Evolutionary conservation across 1,140 invertebrate genomes (phyloP).

Genomic region (Dinothrombium tinctorium): DNA sequence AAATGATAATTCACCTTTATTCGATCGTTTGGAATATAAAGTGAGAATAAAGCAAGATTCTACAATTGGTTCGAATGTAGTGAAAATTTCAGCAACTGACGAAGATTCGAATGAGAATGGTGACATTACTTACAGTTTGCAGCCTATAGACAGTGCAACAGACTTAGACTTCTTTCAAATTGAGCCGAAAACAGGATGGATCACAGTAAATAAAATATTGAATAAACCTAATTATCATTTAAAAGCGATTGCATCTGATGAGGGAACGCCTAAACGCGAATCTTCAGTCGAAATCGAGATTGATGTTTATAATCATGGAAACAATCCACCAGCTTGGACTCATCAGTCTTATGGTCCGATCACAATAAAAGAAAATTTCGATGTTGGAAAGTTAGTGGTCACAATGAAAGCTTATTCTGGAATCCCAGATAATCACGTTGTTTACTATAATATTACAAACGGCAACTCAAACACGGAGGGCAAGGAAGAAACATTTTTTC

Average conservation of each 20-base stretch:
- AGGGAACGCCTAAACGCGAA: slow-evolving; percentile 56
- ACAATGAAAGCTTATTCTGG: slow-evolving; percentile 78
- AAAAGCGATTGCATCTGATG: slow-evolving; percentile 72
- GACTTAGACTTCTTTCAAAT: slow-evolving; percentile 84
- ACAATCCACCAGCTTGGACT: slow-evolving; percentile 88
- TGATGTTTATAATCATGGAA: slow-evolving; percentile 88
- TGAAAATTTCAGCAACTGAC: slow-evolving; percentile 72
- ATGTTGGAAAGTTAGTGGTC: slow-evolving; percentile 86
- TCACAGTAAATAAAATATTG: slow-evolving; percentile 60
- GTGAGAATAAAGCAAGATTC: slow-evolving; percentile 89
- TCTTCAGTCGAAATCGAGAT: slow-evolving; percentile 85
- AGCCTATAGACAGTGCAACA: slow-evolving; percentile 55
- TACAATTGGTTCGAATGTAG: slow-evolving; percentile 73
- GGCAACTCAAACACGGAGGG: slow-evolving; percentile 81
- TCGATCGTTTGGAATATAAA: slow-evolving; percentile 83
- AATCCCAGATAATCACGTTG: slow-evolving; percentile 81
- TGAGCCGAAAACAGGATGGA: slow-evolving; percentile 83
- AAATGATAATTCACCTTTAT: slow-evolving; percentile 71
- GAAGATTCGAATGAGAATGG: slow-evolving; percentile 87
- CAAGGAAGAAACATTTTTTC: slow-evolving; percentile 80
- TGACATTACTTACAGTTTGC: slow-evolving; percentile 34
- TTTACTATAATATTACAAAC: slow-evolving; percentile 79
- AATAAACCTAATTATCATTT: slow-evolving; percentile 69
- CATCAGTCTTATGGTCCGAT: slow-evolving; percentile 74
- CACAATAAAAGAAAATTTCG: slow-evolving; percentile 91